phyloP scores from a whole-genome alignment of 2,797 vertebrate genomes.

The Phaenicophaeus curvirostris region DNA sequence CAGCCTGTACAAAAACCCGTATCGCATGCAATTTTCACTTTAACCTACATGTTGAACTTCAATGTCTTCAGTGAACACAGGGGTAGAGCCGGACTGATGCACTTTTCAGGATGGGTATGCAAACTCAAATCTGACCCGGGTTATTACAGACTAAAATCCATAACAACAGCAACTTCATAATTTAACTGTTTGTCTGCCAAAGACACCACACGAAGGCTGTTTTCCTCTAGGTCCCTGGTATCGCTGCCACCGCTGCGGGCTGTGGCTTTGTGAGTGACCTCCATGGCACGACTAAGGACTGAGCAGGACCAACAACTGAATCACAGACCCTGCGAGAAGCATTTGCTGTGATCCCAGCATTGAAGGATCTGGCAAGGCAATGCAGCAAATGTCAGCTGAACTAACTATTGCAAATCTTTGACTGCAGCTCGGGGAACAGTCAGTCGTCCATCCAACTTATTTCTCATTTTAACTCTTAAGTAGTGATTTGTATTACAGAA shows the following conservation, averaged over 20 bases:
- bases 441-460: not conserved
- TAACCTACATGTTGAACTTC: not conserved
- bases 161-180: not conserved
- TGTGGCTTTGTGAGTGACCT: not conserved
- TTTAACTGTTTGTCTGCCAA: not conserved
- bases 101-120: not conserved
- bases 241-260: not conserved
- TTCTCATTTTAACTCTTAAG: not conserved
- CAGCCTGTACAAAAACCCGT: not conserved
- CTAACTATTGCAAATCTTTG: not conserved
- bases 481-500: not conserved
- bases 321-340: not conserved
- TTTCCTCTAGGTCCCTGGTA: not conserved
- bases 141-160: not conserved
- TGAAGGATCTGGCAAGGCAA: not conserved
- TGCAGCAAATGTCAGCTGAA: accelerated
- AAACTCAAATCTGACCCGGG: not conserved
- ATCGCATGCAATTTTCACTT: not conserved
- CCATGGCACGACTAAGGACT: not conserved
- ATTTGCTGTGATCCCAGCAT: not conserved
- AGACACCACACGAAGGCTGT: not conserved
- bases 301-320: not conserved
- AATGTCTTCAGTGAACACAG: not conserved
- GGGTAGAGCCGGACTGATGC: not conserved
- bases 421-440: not conserved